Conservation (phyloP, 2,113 vertebrate species). For the Nipponia nippon region DNA sequence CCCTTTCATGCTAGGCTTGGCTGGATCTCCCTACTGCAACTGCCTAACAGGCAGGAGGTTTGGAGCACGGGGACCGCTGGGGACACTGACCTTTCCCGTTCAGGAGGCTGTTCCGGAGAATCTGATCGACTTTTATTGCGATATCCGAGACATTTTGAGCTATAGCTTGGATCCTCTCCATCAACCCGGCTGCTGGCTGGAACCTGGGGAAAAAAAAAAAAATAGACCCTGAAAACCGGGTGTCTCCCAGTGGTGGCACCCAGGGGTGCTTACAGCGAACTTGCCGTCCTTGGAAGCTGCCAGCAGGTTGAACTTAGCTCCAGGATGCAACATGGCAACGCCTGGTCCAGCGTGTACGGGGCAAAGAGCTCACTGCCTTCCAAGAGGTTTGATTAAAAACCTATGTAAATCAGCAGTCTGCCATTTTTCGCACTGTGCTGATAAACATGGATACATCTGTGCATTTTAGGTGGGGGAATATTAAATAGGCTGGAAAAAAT, state of each 20-base stretch:
- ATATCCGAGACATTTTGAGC: conserved; percentile 96
- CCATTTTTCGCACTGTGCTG: not conserved
- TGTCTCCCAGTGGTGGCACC: not conserved
- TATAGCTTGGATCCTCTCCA: conserved; percentile 96
- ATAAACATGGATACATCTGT: not conserved
- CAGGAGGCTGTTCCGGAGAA: conserved; percentile 86
- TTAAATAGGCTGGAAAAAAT: not conserved
- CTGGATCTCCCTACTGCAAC: not conserved
- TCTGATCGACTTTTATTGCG: conserved; percentile 91
- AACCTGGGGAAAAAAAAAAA: conserved; percentile 71
- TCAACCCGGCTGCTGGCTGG: conserved; percentile 78
- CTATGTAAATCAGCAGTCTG: not conserved
- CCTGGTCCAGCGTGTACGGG: not conserved
- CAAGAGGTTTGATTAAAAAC: not conserved
- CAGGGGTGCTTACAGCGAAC: not conserved
- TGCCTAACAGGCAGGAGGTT: rapidly evolving
- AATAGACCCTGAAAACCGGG: not conserved
- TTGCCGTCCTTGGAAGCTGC: not conserved
- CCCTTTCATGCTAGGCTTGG: not conserved
- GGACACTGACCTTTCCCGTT: conserved; percentile 77
- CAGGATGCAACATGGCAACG: not conserved
- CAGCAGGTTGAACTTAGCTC: not conserved
- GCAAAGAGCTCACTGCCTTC: not conserved
- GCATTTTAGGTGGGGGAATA: not conserved
- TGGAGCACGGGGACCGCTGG: rapidly evolving